Evolutionary conservation across 2,888 invertebrate genomes (phyloP), one percentile per base, ranked within the genome.

Genomic region (Cerastis rubricosa): DNA sequence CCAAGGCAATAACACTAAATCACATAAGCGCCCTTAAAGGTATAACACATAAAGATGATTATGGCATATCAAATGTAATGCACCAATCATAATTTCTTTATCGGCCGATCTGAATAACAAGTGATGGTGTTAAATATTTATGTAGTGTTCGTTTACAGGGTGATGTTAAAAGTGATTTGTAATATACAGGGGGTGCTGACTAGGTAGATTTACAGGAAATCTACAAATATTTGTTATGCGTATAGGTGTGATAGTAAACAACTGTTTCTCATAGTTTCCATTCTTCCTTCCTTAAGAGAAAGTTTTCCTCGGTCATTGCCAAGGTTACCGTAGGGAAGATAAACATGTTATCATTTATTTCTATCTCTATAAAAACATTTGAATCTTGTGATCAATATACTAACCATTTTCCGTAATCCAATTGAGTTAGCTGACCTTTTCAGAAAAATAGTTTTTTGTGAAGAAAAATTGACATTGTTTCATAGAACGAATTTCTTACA

Each of bases 1-100:
- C 91, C 87, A 79, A 80, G 82, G 87, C 86, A 86, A 92, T 90
- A 92, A 91, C 89, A 90, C 80, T 91, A 90, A 91, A 90, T 86
- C 87, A 88, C 79, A 90, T 87, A 88, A 89, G 78, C 89, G 79
- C 88, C 90, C 91, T 89, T 93, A 86, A 91, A 90, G 84, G 81
- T 85, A 84, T 76, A 74, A 45, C 73, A 63, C 84, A 90, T 92
- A 93, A 90, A 91, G 92, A 82, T 88, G 87, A 90, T 90, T 91
- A 91, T 90, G 85, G 89, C 89, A 83, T 90, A 92, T 89, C 90
- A 90, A 88, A 89, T 84, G 87, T 91, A 90, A 91, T 91, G 90
- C 92, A 93, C 85, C 85, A 82, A 93, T 93, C 93, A 94, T 94
- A 92, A 94, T 93, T 94, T 90, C 91, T 93, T 92, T 93, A 94